A percentile compares a stretch with the other conserved stretches of the same genome.
Conservation (phyloP, 2,888 invertebrate species). For the Serripes groenlandicus region DNA sequence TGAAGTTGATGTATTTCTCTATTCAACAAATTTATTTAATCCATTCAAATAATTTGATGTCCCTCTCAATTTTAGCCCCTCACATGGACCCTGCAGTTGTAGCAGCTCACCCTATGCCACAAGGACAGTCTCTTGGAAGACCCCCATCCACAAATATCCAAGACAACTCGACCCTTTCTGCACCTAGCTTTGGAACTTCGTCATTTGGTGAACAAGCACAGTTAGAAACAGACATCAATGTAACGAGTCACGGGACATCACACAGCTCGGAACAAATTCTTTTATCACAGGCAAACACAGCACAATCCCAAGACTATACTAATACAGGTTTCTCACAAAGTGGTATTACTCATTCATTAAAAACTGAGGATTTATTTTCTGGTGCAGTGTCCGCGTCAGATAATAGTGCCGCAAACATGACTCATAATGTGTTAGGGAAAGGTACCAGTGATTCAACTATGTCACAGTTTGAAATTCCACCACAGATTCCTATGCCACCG, state of each 20-base stretch:
- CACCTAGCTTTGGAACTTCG: conserved; percentile 50
- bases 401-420: conserved; percentile 51
- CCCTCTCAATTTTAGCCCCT: conserved; percentile 64
- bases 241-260: conserved; percentile 31
- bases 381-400: conserved; percentile 62
- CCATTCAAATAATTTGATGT: background rate
- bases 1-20: too few species aligned
- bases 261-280: conserved; percentile 44
- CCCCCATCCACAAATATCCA: conserved; percentile 61
- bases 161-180: conserved; percentile 51
- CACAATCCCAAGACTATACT: conserved; percentile 60
- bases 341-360: conserved; percentile 67
- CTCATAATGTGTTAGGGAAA: conserved; percentile 69
- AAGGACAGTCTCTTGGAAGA: conserved; percentile 59
- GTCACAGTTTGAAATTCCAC: conserved; percentile 78
- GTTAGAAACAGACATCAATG: conserved; percentile 50
- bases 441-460: conserved; percentile 67
- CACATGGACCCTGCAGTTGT: conserved; percentile 84
- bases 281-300: conserved; percentile 46
- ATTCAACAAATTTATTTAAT: background rate
- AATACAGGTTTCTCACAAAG: conserved; percentile 70
- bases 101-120: conserved; percentile 81
- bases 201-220: conserved; percentile 62
- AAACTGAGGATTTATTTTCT: conserved; percentile 72
- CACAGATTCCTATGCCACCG: conserved; percentile 79